Conservation (phyloP, 2,113 vertebrate species). For the Zootoca vivipara region DNA sequence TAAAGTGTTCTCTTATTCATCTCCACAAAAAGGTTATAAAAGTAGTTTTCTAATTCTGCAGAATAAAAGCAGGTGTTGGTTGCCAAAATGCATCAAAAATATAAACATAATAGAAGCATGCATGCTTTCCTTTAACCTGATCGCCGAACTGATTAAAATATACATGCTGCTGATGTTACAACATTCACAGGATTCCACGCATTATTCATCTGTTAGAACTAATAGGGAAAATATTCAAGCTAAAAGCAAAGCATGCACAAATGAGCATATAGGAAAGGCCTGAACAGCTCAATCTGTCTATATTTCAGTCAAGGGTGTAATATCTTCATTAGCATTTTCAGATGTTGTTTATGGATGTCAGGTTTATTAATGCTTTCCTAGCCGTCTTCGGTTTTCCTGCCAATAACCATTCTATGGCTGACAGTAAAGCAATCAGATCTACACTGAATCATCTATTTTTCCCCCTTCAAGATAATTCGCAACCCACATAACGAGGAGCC, state of each 20-base stretch:
- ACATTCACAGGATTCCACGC: conserved; percentile 43
- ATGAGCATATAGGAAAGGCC: conserved; percentile 50
- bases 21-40: neutral
- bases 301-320: conserved; percentile 44
- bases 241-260: conserved; percentile 46
- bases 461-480: conserved; percentile 7
- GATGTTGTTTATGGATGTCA: conserved; percentile 38
- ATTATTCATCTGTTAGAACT: conserved; percentile 39
- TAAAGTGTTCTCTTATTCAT: conserved; percentile 26
- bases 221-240: conserved; percentile 23
- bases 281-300: conserved; percentile 13
- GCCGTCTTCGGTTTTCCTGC: conserved; percentile 40
- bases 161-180: conserved; percentile 31
- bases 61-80: conserved; percentile 39
- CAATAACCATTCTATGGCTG: conserved; percentile 24
- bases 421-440: conserved; percentile 28
- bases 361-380: conserved; percentile 30
- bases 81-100: conserved; percentile 46
- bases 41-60: conserved; percentile 35
- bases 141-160: conserved; percentile 29
- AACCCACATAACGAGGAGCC: neutral
- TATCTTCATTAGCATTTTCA: conserved; percentile 25
- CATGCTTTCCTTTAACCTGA: conserved; percentile 53
- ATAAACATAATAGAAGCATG: neutral
- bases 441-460: neutral